phyloP scores from a whole-genome alignment of 2,113 vertebrate species.

The Thymallus thymallus region DNA sequence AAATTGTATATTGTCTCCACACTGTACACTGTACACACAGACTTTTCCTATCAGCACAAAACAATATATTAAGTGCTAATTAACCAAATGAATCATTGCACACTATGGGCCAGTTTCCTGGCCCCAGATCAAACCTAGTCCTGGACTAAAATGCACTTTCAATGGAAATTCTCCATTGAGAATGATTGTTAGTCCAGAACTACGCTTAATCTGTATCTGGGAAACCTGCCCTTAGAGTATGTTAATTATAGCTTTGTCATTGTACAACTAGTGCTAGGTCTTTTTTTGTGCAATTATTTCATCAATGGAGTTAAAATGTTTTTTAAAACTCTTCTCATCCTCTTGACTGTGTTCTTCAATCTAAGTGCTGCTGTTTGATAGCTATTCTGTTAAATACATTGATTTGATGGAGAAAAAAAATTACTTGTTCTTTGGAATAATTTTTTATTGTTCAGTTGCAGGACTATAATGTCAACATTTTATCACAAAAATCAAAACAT shows the following conservation, averaged over 20 bases:
- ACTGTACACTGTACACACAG: conserved; percentile 34
- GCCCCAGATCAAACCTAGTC: no score
- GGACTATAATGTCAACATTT: not conserved
- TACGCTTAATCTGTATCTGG: no score
- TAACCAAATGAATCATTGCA: conserved; percentile 35
- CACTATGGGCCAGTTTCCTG: not conserved
- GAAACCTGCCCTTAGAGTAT: not conserved
- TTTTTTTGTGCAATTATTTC: not conserved
- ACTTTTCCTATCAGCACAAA: conserved; percentile 22
- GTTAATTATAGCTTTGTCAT: not conserved
- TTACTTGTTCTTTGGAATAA: not conserved
- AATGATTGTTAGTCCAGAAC: no score
- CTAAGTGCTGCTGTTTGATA: conserved; percentile 44
- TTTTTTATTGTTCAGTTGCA: not conserved
- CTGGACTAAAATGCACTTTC: no score
- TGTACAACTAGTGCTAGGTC: not conserved
- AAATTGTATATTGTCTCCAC: conserved; percentile 32
- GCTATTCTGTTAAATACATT: conserved; percentile 50
- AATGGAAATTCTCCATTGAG: no score
- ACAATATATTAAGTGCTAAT: conserved; percentile 31
- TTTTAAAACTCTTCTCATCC: conserved; percentile 6
- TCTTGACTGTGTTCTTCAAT: conserved; percentile 32
- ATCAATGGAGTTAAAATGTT: not conserved
- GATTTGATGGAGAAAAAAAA: conserved; percentile 10
- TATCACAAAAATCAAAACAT: not conserved